Evolutionary conservation across 2,113 vertebrate genomes (phyloP).

Genomic region (Bufo gargarizans): DNA sequence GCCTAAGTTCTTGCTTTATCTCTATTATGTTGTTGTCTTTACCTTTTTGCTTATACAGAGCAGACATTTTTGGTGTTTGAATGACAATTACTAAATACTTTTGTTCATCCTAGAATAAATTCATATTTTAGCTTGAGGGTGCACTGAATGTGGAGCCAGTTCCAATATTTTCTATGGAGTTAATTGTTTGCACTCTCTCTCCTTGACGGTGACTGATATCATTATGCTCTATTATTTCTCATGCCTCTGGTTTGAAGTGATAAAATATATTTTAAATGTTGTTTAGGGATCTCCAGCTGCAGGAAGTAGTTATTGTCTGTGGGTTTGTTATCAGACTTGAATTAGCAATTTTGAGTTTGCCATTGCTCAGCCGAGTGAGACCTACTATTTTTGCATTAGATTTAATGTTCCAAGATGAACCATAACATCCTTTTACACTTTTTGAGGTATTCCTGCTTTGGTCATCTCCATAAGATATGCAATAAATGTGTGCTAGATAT

Average conservation of each 20-base stretch:
- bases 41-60: too few species aligned
- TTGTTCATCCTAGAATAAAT: not conserved
- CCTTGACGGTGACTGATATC: not conserved
- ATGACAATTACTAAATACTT: too few species aligned
- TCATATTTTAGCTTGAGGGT: not conserved
- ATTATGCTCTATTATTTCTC: not conserved
- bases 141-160: too few species aligned
- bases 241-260: not conserved
- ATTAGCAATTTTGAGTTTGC: not conserved
- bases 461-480: not conserved
- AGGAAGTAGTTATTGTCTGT: constrained; percentile 1
- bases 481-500: not conserved
- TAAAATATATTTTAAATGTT: not conserved
- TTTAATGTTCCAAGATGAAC: not conserved
- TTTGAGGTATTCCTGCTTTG: not conserved
- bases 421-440: not conserved
- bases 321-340: not conserved
- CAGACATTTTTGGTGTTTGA: too few species aligned
- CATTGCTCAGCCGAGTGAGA: not conserved
- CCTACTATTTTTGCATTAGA: not conserved
- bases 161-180: not conserved
- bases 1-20: too few species aligned
- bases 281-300: not conserved
- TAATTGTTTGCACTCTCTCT: not conserved
- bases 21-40: too few species aligned